Conservation (phyloP, 2,888 invertebrate genomes). For the Choreutis nemorana region DNA sequence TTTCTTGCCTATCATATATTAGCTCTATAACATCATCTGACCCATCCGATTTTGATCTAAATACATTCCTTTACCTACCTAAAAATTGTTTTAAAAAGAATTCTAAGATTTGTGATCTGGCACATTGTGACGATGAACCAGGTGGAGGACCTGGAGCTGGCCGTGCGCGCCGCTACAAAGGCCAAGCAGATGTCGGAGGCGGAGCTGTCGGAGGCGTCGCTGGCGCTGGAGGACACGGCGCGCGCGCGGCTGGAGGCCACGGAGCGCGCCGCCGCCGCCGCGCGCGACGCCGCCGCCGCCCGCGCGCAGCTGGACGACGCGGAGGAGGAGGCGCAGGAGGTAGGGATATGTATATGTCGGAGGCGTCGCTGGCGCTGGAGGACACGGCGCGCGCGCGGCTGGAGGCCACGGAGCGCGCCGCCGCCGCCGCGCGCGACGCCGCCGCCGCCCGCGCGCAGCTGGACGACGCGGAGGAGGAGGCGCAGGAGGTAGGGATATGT, state of each 20-base stretch:
- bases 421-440: slow-evolving; percentile 49
- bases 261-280: slow-evolving; percentile 69
- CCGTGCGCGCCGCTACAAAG: slow-evolving; percentile 84
- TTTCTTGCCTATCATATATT: no score
- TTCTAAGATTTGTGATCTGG: no score
- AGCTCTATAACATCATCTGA: no score
- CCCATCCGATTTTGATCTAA: no score
- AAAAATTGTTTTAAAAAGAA: no score
- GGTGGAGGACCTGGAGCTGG: slow-evolving; percentile 91
- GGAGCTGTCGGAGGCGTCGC: slow-evolving; percentile 84
- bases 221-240: slow-evolving; percentile 83
- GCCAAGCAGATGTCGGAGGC: slow-evolving; percentile 86
- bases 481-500: slow-evolving; percentile 84
- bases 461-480: slow-evolving; percentile 94
- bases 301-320: slow-evolving; percentile 89
- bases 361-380: slow-evolving; percentile 83
- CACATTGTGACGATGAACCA: slow-evolving; percentile 36
- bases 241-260: slow-evolving; percentile 81
- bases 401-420: slow-evolving; percentile 81
- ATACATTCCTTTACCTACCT: no score
- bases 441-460: slow-evolving; percentile 81
- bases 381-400: slow-evolving; percentile 76
- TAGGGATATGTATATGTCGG: slow-evolving; percentile 87
- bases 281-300: slow-evolving; percentile 68
- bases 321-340: slow-evolving; percentile 90